Evolutionary conservation across 2,113 vertebrate species (phyloP), one percentile per base, ranked within the genome.

Genomic region (Psittacus erithacus): DNA sequence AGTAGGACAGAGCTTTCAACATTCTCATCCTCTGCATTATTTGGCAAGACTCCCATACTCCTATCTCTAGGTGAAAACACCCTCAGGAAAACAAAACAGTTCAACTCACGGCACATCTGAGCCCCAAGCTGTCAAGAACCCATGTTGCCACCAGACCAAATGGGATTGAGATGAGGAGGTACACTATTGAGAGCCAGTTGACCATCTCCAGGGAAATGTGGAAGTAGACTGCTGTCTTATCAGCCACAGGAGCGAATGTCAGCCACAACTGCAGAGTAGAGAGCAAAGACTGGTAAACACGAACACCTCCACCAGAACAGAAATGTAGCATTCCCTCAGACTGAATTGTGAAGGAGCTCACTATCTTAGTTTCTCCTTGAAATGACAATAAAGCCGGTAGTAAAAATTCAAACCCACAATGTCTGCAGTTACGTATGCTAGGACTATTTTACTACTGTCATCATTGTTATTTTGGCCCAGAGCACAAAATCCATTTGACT

Each of bases 171-270:
- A 98, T 98, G 97, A 99, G 97, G 28, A 99, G 98, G 96, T 97
- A 99, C 92, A 99, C 96, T 62, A 99, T 44, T 0, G 99, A 99
- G 38, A 99, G 94, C 99, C 98, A 99, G 98, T 99, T 99, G 93
- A 99, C 94, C 7, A 95, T 90, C 17, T 98, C 96, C 89, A 98
- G 90, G 49, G 97, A 97, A 74, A 98, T 97, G 0, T 69, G 17
- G 90, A 99, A 98, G 91, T 93, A 98, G 79, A 87, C 63, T 60
- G 99, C 98, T 3, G 98, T 94, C 91, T 97, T 96, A 86, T 99
- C 98, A 2, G 99, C 99, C 74, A 99, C 98, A 4, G 99, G 99
- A 11, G 99, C 99, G 67, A 99, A 99, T 0, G 98, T 99, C 96
- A 99, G 97, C 99, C 99, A 99, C 39, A 98, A 49, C 99, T 99